Conservation (phyloP, 1,140 invertebrate species). For the Sogatella furcifera region DNA sequence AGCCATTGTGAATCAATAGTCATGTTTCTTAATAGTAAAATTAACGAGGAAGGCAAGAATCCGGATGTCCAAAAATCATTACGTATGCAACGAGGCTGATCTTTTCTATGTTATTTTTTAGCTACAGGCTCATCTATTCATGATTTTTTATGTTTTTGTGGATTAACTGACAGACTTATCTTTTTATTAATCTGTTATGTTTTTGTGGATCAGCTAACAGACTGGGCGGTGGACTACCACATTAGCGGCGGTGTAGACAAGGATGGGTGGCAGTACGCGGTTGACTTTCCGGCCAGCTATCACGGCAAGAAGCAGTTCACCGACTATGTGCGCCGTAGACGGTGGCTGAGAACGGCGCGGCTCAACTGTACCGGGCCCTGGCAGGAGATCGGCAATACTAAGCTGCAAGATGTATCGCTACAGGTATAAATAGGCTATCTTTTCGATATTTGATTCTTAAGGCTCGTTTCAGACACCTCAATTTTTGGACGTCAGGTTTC, state of each 20-base stretch:
- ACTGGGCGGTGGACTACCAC: constrained; percentile 83
- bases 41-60: no score
- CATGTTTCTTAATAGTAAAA: no score
- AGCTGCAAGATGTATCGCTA: constrained; percentile 67
- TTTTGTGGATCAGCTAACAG: constrained; percentile 44
- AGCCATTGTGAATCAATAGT: no score
- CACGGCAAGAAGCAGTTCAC: constrained; percentile 76
- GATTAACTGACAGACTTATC: no score
- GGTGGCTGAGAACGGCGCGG: constrained; percentile 76
- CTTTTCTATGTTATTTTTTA: no score
- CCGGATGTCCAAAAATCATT: no score
- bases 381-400: constrained; percentile 72
- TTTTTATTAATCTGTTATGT: not conserved
- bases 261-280: constrained; percentile 90
- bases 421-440: constrained; percentile 39
- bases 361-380: constrained; percentile 77
- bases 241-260: constrained; percentile 78
- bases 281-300: constrained; percentile 78
- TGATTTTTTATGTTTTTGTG: not conserved
- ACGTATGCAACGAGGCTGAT: no score
- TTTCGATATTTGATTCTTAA: no score
- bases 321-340: constrained; percentile 73
- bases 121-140: no score
- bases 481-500: no score
- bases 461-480: no score